Conservation (phyloP, 2,888 invertebrate genomes). For the Molanna angustata region DNA sequence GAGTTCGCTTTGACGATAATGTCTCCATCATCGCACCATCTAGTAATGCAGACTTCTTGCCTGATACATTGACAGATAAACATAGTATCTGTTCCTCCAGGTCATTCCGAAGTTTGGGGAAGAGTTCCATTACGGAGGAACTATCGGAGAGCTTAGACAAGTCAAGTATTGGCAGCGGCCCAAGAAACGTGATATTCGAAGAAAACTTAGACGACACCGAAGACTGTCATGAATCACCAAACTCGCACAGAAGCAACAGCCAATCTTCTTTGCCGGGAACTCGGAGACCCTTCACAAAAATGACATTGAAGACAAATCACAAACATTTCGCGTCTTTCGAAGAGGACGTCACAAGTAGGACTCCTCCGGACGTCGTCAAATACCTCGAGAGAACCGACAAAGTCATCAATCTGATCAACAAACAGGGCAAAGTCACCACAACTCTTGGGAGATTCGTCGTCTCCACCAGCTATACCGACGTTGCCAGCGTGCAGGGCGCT, state of each 20-base stretch:
- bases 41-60: constrained; percentile 40
- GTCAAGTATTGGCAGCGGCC: constrained; percentile 31
- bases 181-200: constrained; percentile 30
- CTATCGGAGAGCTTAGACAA: constrained; percentile 31
- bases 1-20: constrained; percentile 65
- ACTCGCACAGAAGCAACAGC: constrained; percentile 28
- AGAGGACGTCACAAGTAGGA: constrained; percentile 31
- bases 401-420: constrained; percentile 27
- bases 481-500: constrained; percentile 24
- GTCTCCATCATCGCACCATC: constrained; percentile 51
- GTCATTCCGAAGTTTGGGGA: constrained; percentile 40
- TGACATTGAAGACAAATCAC: constrained; percentile 28
- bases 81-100: constrained; percentile 45
- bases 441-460: constrained; percentile 19
- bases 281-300: constrained; percentile 25
- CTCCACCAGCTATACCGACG: constrained; percentile 27
- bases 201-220: constrained; percentile 28
- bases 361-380: constrained; percentile 32
- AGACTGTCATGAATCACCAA: constrained; percentile 27
- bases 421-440: constrained; percentile 22
- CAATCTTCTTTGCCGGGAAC: constrained; percentile 29
- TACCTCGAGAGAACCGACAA: constrained; percentile 31
- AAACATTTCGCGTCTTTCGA: constrained; percentile 32
- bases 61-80: constrained; percentile 43
- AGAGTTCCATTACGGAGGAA: constrained; percentile 31